Evolutionary conservation across 2,888 invertebrate genomes (phyloP).

Genomic region (Thera britannica): DNA sequence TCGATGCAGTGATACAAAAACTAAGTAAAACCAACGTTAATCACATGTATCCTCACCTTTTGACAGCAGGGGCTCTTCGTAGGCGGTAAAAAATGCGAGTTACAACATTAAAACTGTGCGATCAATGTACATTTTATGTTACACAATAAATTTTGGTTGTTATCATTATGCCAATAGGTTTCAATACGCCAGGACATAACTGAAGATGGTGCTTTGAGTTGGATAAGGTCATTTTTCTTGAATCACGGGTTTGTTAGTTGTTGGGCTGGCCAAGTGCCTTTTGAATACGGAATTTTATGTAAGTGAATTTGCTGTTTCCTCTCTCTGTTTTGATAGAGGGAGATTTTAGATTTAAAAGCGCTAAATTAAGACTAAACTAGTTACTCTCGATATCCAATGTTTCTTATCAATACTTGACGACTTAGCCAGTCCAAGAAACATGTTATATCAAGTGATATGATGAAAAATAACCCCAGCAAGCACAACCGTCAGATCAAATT

Average conservation of each 20-base stretch:
- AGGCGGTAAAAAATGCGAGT: constrained; percentile 69
- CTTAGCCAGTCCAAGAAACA: neutral
- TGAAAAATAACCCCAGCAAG: constrained; percentile 55
- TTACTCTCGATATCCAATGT: neutral
- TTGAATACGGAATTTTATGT: neutral
- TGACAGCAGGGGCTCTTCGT: constrained; percentile 62
- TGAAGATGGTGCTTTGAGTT: constrained; percentile 57
- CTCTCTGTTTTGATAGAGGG: neutral
- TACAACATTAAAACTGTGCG: constrained; percentile 64
- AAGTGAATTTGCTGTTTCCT: neutral
- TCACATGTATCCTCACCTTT: constrained; percentile 59
- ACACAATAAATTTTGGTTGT: constrained; percentile 52
- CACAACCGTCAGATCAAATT: constrained; percentile 60
- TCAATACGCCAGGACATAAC: constrained; percentile 40
- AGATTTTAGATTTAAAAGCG: neutral
- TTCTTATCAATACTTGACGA: neutral
- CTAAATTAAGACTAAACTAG: neutral
- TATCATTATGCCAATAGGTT: constrained; percentile 54
- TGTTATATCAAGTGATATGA: neutral
- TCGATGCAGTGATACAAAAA: constrained; percentile 16
- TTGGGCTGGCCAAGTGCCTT: neutral
- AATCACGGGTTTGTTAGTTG: neutral
- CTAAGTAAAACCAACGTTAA: constrained; percentile 34
- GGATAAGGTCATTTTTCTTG: constrained; percentile 54
- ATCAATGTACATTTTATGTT: constrained; percentile 56